Evolutionary conservation across 2,888 invertebrate species (phyloP), one percentile per base, ranked within the genome.

Genomic region (Iselma pallidipennis): DNA sequence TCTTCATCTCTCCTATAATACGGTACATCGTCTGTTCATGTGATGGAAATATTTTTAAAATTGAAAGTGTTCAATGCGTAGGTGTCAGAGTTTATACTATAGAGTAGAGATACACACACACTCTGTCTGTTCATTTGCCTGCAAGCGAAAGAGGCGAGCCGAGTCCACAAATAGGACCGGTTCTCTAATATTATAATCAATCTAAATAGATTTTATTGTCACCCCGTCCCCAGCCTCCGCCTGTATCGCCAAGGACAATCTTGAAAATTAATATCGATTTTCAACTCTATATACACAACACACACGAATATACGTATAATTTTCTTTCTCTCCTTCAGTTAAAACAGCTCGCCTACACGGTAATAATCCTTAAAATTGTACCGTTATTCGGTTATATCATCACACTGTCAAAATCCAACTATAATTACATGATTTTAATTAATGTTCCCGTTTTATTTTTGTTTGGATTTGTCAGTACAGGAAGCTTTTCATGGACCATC

Each of bases 151-250:
- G 64, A 71, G 68, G 68, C 67, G 68, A 70, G 70, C 71, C 71
- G 68, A 16, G 12, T 45, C 45, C 62, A 67, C 66, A 63, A 69
- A 73, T 62, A 69, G 71, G 71, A 76, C 61, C 68, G 69, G 63
- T 67, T 66, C 71, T 71, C 66, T 69, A 72, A 70, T 69, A 70
- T 70, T 70, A 74, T 71, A 74, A 73, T 71, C 71, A 69, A 57
- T 55, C 50, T 62, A 58, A 48, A 58, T 62, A 58, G 62, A 61
- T 62, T 62, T 61, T 57, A 57, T 57, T 53, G 52, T 52, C 49
- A 58, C 54, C 50, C 61, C 57, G 45, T 12, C 31, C 48, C 21
- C n/a, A 16, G n/a, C 48, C 31, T 21, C 23, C 29, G 16, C 10
- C 16, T 9, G 19, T 42, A 21, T 9, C 54, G 5, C 10, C 42